Evolutionary conservation across 64 coral and sea anemone species (phyloP).

Genomic region (Porites australiensis): DNA sequence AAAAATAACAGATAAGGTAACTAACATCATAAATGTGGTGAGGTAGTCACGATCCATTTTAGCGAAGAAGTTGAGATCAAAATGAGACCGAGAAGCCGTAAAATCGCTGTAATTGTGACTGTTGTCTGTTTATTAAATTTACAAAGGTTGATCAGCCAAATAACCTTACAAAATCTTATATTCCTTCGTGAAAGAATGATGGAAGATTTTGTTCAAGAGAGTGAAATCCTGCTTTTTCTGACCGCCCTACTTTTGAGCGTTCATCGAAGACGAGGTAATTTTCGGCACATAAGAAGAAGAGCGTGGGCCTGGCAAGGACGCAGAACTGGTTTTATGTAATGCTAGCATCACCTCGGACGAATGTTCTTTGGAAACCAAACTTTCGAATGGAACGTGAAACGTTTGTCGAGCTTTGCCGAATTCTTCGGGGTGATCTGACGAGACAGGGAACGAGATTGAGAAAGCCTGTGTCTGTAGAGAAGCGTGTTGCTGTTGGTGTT

Average conservation of each 20-base stretch:
- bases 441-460: constrained; percentile 8
- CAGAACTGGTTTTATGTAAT: neutral
- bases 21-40: too few relatives aligned
- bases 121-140: too few relatives aligned
- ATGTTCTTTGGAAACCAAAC: constrained; percentile 18
- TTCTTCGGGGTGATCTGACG: constrained; percentile 1
- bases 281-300: neutral
- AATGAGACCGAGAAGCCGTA: too few relatives aligned
- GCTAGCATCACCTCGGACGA: neutral
- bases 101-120: too few relatives aligned
- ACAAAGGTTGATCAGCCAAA: too few relatives aligned
- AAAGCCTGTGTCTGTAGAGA: constrained; percentile 7
- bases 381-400: constrained; percentile 17
- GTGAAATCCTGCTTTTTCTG: neutral
- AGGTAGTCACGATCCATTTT: too few relatives aligned
- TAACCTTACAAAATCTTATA: neutral
- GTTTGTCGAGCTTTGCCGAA: neutral
- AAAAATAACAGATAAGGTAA: too few relatives aligned
- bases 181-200: constrained; percentile 18
- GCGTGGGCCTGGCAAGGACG: constrained; percentile 5
- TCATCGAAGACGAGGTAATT: neutral
- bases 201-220: neutral
- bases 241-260: neutral
- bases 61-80: too few relatives aligned
- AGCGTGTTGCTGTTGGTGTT: neutral